Evolutionary conservation across 1,140 invertebrate species (phyloP), one percentile per base, ranked within the genome.

Genomic region (Melanaphis sacchari): DNA sequence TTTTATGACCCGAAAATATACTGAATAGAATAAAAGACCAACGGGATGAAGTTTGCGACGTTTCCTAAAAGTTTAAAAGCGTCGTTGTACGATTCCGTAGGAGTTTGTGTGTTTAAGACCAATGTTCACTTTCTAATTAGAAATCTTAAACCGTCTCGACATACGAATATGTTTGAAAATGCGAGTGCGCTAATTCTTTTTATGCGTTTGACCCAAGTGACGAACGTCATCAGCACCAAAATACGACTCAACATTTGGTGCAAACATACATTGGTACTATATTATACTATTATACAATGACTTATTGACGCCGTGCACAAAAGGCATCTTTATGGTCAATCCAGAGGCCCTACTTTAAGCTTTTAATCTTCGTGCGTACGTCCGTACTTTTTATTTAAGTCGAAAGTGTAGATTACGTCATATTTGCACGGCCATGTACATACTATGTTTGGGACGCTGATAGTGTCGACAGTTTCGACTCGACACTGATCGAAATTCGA

Each of bases 21-120:
- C 36, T n/a, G 88, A 52, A 54, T 38, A 22, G n/a, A 89, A 52
- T 89, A 38, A 89, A 54, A 89, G 88, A 54, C 49, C 36, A 22
- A 36, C 9, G 9, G 41, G 26, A 38, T 8, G 46, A 89, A 89
- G 24, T 38, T 54, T 89, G 5, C 88, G 22, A 52, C 87, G 46
- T 89, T 52, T 38, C 18, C 43, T 38, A 89, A 89, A 36, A 89
- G n/a, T 89, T 89, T 38, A 38, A 52, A 89, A 89, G 46, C 38
- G 18, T 22, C 40, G 38, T 31, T 87, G 49, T 22, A 41, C 40
- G 18, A 7, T 6, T 88, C 41, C 41, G 43, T 22, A 46, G 38
- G 2, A 49, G 85, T 85, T 41, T 43, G 76, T 41, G 82, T 31
- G 38, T 41, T 84, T 26, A 84, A 84, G 38, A 85, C 82, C 82